These are phyloP conservation scores for Drosophila paranaensis DNA, from an alignment of 2,888 invertebrate species.

Conservation along the genomic window DNA sequence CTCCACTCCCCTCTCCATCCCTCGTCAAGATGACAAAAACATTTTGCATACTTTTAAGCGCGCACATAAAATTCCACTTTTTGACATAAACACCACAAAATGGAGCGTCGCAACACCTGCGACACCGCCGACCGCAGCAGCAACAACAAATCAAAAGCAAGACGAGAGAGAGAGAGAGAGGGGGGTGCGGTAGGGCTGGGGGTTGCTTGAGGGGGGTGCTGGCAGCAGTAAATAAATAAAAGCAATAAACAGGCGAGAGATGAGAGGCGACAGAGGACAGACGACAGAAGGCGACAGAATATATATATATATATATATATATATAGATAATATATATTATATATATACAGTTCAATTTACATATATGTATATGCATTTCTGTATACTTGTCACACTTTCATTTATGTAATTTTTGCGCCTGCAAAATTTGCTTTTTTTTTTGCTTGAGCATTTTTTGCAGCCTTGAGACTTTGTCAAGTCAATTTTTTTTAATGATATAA, in stretches of 20 bases:
- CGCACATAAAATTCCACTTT: conserved; percentile 74
- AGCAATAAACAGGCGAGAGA: conserved; percentile 66
- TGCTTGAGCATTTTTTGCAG: conserved; percentile 2
- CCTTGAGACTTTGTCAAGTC: conserved; percentile 42
- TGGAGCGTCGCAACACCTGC: conserved; percentile 66
- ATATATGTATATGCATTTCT: neutral
- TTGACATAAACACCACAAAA: conserved; percentile 74
- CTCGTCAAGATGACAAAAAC: conserved; percentile 31
- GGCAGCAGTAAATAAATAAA: conserved; percentile 75
- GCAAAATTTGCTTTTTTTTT: conserved; percentile 8
- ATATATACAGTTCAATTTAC: neutral
- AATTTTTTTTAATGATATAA: conserved; percentile 36
- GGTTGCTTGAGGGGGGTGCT: neutral
- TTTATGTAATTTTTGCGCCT: conserved; percentile 5
- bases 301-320: conserved; percentile 8
- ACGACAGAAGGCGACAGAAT: conserved; percentile 59
- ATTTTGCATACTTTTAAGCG: conserved; percentile 73
- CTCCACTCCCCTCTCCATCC: neutral
- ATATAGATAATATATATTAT: neutral
- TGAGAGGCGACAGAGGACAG: conserved; percentile 38
- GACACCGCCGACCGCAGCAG: conserved; percentile 37
- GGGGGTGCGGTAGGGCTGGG: neutral
- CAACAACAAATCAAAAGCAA: conserved; percentile 68
- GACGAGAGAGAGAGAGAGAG: conserved; percentile 8
- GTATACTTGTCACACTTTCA: neutral